Evolutionary conservation across 2,888 invertebrate genomes (phyloP).

Genomic region (Auanema freiburgensis): DNA sequence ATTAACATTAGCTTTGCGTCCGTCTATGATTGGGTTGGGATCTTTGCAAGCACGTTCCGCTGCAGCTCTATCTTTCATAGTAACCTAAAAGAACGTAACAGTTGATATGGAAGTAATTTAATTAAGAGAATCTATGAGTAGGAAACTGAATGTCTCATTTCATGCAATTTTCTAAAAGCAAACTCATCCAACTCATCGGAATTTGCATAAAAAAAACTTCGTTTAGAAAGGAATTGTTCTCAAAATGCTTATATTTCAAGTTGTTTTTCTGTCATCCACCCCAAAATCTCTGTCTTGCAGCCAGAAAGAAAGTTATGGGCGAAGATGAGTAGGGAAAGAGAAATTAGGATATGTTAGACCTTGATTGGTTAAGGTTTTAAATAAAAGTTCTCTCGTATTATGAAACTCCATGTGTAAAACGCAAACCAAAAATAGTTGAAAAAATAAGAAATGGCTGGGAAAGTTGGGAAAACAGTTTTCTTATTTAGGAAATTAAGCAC

Average conservation of each 20-base stretch:
- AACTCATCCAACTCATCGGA: neutral
- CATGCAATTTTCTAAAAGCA: no score
- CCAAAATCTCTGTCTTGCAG: neutral
- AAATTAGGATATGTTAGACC: neutral
- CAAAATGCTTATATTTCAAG: neutral
- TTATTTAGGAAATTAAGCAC: conserved; percentile 13
- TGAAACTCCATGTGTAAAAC: neutral
- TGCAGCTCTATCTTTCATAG: conserved; percentile 91
- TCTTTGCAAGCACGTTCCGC: conserved; percentile 96
- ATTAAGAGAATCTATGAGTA: no score
- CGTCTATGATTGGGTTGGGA: conserved; percentile 96
- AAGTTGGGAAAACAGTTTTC: no score
- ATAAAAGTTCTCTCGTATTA: neutral
- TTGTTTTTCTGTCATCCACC: no score
- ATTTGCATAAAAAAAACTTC: neutral
- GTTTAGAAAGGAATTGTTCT: neutral
- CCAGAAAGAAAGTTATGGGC: conserved; percentile 1
- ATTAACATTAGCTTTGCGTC: conserved; percentile 96
- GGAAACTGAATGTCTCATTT: no score
- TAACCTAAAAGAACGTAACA: conserved; percentile 77
- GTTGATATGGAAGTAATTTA: neutral
- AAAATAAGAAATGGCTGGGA: neutral
- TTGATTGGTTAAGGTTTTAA: no score
- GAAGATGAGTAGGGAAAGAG: conserved; percentile 1
- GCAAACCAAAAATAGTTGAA: conserved; percentile 3